Percentiles rank a stretch among this genome's conserved stretches.
These are phyloP conservation scores for Pheosia gnoma DNA, from an alignment of 2,888 invertebrate genomes.

Conservation along the genomic window DNA sequence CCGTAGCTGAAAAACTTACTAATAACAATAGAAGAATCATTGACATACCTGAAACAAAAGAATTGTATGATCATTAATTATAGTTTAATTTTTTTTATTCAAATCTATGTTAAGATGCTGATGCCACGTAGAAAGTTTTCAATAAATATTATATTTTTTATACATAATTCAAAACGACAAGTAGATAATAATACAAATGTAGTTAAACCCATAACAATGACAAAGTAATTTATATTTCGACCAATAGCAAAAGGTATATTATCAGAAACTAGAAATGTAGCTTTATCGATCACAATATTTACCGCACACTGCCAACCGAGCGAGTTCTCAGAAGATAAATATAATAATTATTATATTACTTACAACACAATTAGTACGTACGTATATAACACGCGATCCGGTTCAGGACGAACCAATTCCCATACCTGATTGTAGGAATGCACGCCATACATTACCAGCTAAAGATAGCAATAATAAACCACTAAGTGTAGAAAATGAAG, in stretches of 20 bases:
- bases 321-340: conserved; percentile 24
- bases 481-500: conserved; percentile 13
- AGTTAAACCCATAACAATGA: no score
- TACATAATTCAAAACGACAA: no score
- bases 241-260: background rate
- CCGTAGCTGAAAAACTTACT: background rate
- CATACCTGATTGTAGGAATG: conserved; percentile 19
- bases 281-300: background rate
- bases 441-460: conserved; percentile 14
- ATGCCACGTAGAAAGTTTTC: no score
- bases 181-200: no score
- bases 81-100: no score
- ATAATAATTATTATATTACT: conserved; percentile 36
- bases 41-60: conserved; percentile 23
- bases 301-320: background rate
- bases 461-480: background rate
- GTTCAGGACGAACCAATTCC: conserved; percentile 20
- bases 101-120: no score
- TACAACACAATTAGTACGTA: conserved; percentile 29
- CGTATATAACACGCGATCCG: conserved; percentile 19
- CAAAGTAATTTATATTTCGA: background rate
- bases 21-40: background rate
- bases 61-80: background rate
- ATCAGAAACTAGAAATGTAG: background rate
- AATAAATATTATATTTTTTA: no score